Percentiles rank a stretch among this genome's conserved stretches.
phyloP scores from a whole-genome alignment of 2,888 invertebrate genomes.

The Ashinkailepas kermadecensis region DNA sequence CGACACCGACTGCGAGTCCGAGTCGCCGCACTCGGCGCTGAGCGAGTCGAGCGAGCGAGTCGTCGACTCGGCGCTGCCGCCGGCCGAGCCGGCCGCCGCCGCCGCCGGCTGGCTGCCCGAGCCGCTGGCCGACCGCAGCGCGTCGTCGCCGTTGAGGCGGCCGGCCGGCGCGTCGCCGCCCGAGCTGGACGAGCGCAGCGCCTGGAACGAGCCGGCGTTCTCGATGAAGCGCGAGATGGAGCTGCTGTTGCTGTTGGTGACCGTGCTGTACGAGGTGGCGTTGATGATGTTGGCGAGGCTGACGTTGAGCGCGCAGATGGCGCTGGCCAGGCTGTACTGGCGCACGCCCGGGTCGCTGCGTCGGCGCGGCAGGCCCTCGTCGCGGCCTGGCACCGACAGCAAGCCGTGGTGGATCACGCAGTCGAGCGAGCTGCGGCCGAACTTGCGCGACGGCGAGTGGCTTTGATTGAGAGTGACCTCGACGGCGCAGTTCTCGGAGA shows the following conservation, averaged over 20 bases:
- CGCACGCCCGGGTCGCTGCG: slow-evolving; percentile 11
- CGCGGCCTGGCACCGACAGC: neutral
- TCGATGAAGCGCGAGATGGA: neutral
- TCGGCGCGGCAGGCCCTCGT: neutral
- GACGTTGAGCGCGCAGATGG: slow-evolving; percentile 18
- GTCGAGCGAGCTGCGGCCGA: slow-evolving; percentile 12
- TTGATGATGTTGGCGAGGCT: slow-evolving; percentile 21
- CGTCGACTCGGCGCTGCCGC: neutral
- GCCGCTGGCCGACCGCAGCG: neutral
- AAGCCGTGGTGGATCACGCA: slow-evolving; percentile 9
- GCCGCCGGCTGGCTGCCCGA: too few relatives aligned
- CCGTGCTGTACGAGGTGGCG: slow-evolving; percentile 14
- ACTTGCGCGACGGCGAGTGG: neutral
- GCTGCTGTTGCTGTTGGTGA: slow-evolving; percentile 18
- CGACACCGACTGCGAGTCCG: neutral
- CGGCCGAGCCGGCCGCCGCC: neutral
- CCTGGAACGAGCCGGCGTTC: neutral
- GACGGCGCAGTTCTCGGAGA: neutral
- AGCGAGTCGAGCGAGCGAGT: slow-evolving; percentile 6
- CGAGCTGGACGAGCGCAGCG: slow-evolving; percentile 14
- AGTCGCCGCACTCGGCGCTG: slow-evolving; percentile 11
- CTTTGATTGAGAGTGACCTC: neutral
- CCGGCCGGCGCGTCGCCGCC: neutral
- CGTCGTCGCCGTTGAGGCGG: too few relatives aligned
- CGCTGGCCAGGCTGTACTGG: neutral